Evolutionary conservation across 2,888 invertebrate species (phyloP), one percentile per base, ranked within the genome.

Genomic region (Rhagophthalmus giganteus): DNA sequence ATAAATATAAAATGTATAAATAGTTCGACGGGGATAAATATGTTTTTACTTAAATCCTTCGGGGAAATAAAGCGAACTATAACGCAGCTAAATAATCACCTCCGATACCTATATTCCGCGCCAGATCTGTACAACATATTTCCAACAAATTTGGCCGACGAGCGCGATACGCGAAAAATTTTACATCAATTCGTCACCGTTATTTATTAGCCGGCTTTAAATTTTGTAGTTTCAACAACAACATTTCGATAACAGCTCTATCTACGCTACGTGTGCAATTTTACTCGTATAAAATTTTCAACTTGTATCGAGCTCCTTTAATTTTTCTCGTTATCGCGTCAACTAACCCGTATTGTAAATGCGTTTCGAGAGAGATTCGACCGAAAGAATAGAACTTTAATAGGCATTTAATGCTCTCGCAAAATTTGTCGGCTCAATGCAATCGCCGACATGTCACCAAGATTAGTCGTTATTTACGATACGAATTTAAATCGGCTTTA

Each of bases 401-500:
- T 7, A 3, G 20, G 7, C 20, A 20, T 20, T 20, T 20, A 20
- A 20, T 20, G 7, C 20, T 7, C 20, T 20, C 20, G 4, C 20
- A 7, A 20, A 20, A 20, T 20, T 39, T 52, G 52, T 47, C 52
- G 46, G 35, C 24, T 26, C 45, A 30, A 47, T 50, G 47, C 53
- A 55, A 55, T 55, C 53, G 57, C 52, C 54, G 54, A 57, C 57
- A 57, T 60, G 58, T 58, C 56, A 47, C 58, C 55, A 50, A 52
- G 63, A 60, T 60, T 61, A 61, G 51, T 53, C 44, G 61, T 59
- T 59, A 61, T 62, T 62, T 62, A 62, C 55, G 59, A 52, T 52
- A 54, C 40, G 56, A 52, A 55, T 61, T 60, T 59, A 61, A 62
- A 64, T 62, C 62, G 62, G 64, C 62, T 64, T 64, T 63, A 63